Conservation (phyloP, 2,888 invertebrate species). For the Digitonthophagus gazella region DNA sequence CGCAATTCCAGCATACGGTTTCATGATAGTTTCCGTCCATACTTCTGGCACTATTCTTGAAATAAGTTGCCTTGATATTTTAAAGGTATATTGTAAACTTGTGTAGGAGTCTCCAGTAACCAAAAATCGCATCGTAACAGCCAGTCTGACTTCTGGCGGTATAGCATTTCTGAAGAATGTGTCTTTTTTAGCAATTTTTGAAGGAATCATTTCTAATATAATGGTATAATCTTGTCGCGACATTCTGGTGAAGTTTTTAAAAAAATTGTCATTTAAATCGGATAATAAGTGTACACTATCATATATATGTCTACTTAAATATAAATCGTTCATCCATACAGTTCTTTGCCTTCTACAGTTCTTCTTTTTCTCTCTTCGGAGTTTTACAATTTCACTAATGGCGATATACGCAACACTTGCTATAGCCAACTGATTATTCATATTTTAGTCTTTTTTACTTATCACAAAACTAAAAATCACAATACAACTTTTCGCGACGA, state of each 20-base stretch:
- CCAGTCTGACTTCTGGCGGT: slow-evolving; percentile 6
- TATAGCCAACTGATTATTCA: no score
- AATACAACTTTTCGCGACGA: no score
- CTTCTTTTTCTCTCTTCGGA: no score
- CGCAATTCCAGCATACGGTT: slow-evolving; percentile 29
- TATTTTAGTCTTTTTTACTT: no score
- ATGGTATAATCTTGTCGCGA: slow-evolving; percentile 1
- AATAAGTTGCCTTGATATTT: slow-evolving; percentile 14
- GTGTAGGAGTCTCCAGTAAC: slow-evolving; percentile 15
- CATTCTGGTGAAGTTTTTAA: slow-evolving; percentile 8
- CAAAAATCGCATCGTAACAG: slow-evolving; percentile 11
- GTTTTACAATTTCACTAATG: no score
- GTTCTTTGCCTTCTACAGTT: no score
- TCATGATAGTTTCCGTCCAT: slow-evolving; percentile 23
- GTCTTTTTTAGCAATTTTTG: slow-evolving; percentile 8
- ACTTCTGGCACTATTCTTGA: slow-evolving; percentile 7
- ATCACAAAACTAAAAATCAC: no score
- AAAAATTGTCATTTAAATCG: no score
- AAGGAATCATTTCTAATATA: not conserved
- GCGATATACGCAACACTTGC: no score
- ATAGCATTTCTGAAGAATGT: slow-evolving; percentile 8
- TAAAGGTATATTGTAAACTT: slow-evolving; percentile 12
- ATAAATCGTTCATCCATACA: no score
- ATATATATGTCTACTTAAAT: no score
- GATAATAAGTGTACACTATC: no score